Evolutionary conservation across 2,113 vertebrate genomes (phyloP).

Genomic region (Lophura nycthemera): DNA sequence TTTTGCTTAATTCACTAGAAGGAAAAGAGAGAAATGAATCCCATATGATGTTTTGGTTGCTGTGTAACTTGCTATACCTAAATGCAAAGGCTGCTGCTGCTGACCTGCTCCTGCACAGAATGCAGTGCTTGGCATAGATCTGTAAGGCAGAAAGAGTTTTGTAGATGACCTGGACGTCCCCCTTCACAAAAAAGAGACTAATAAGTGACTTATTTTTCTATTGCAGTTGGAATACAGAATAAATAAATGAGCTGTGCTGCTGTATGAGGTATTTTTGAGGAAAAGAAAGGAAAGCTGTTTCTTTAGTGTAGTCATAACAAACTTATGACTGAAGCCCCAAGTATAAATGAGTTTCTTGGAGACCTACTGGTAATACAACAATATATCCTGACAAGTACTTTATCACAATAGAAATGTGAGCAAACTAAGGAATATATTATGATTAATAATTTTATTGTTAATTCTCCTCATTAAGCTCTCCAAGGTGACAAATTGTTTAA

Average conservation of each 20-base stretch:
- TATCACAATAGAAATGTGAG: background rate
- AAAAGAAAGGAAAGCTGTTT: background rate
- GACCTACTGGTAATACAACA: background rate
- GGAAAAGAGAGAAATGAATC: background rate
- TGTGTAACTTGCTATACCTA: background rate
- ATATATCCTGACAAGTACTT: background rate
- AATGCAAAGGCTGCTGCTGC: background rate
- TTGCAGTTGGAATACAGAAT: background rate
- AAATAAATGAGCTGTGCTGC: background rate
- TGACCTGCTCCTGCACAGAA: background rate
- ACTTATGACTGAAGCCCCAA: background rate
- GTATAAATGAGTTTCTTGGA: background rate
- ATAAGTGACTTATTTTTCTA: background rate
- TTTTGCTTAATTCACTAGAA: background rate
- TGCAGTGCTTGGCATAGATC: background rate
- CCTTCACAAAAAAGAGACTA: background rate
- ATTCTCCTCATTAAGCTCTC: background rate
- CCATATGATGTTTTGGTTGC: fast-evolving
- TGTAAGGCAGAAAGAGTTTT: background rate
- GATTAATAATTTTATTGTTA: background rate
- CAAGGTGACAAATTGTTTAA: background rate
- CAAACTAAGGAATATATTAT: background rate
- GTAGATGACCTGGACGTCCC: background rate
- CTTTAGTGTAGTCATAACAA: background rate
- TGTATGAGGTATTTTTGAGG: background rate